Conservation (phyloP, 2,113 vertebrate species). For the Pterocles gutturalis region DNA sequence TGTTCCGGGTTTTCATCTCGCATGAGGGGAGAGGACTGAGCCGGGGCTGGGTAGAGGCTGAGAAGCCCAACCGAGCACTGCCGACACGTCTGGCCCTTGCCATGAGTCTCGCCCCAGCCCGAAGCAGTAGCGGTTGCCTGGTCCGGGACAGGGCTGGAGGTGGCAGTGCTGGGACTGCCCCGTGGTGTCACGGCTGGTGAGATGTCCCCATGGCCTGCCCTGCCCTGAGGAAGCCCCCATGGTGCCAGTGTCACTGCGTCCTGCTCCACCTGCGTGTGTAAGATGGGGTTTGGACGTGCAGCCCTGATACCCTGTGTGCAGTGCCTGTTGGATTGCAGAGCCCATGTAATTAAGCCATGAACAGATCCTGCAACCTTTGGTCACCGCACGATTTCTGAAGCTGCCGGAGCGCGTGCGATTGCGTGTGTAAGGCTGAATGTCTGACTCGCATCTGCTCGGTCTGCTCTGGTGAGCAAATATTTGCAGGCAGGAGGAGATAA, state of each 20-base stretch:
- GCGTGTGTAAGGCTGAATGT: not conserved
- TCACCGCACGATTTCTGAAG: fast-evolving
- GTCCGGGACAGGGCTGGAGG: fast-evolving
- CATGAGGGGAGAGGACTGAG: fast-evolving
- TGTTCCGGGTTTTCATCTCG: fast-evolving
- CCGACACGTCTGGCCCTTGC: fast-evolving
- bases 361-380: not conserved
- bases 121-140: fast-evolving
- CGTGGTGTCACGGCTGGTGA: not conserved
- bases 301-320: fast-evolving
- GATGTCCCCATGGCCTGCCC: fast-evolving
- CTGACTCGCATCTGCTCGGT: not conserved
- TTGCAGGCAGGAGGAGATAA: constrained; percentile 14
- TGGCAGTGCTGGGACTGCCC: not conserved
- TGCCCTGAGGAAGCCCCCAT: not conserved
- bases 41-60: too few relatives aligned
- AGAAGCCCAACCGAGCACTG: not conserved
- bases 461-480: constrained; percentile 39
- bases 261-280: not conserved
- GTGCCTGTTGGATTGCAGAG: fast-evolving
- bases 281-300: fast-evolving
- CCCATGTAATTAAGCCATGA: not conserved
- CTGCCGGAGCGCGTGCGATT: fast-evolving
- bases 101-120: not conserved
- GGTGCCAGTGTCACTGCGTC: fast-evolving